Evolutionary conservation across 1,140 invertebrate species (phyloP).

Genomic region (Planococcus citri): DNA sequence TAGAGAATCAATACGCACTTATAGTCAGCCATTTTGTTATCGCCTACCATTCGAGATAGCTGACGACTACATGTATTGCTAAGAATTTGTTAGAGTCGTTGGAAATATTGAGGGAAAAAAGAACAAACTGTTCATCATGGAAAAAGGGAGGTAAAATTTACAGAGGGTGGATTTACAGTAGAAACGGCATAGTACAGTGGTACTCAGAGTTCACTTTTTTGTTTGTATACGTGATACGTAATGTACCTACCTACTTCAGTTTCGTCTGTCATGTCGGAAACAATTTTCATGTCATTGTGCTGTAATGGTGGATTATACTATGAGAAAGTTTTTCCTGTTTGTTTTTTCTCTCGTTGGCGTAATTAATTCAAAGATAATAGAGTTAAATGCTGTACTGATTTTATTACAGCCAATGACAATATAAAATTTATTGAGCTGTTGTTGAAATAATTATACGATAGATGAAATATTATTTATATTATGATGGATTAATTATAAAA

Average conservation of each 20-base stretch:
- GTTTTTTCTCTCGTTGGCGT: no score
- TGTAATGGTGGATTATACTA: no score
- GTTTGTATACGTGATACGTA: no score
- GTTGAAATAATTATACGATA: no score
- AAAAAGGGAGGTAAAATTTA: conserved; percentile 11
- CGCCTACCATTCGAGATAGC: conserved; percentile 19
- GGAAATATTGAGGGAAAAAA: conserved; percentile 14
- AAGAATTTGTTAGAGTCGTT: conserved; percentile 17
- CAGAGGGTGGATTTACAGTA: conserved; percentile 9
- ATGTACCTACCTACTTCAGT: background rate
- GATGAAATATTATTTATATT: no score
- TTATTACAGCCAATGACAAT: no score
- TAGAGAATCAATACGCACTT: conserved; percentile 10
- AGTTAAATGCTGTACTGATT: no score
- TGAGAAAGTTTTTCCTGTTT: no score
- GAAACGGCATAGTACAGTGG: background rate
- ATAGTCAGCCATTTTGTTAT: conserved; percentile 19
- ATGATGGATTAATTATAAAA: no score
- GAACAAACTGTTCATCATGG: conserved; percentile 16
- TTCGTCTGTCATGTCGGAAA: background rate
- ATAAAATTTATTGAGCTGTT: no score
- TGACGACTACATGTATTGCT: conserved; percentile 19
- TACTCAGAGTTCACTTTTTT: background rate
- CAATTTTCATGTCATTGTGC: no score
- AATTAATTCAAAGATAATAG: no score